Evolutionary conservation across 2,888 invertebrate species (phyloP), one percentile per base, ranked within the genome.

Genomic region (Conchocele bisecta): DNA sequence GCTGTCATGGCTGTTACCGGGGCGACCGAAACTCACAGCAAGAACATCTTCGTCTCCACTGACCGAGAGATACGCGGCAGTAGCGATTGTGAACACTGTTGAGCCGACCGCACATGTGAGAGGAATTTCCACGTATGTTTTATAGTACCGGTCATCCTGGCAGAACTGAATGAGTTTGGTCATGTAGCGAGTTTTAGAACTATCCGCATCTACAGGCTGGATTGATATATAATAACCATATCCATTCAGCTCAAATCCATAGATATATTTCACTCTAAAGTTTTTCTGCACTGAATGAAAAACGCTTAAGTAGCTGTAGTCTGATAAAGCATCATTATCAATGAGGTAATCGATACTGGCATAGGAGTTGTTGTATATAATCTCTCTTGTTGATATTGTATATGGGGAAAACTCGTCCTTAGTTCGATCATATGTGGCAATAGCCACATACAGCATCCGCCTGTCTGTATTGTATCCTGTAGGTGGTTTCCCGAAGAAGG

Each of bases 51-150:
- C 41, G 22, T 61, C 54, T 1, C 53, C 60, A 15, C 54, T 33
- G 6, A 44, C 15, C 0, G 46, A 24, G 9, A 79, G 31, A 26
- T 70, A 64, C 3, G 83, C 83, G 6, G 81, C 64, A 1, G 71
- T 73, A 6, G 79, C 83, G 15, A 74, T 41, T 26, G 79, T 80
- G 51, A 75, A 86, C 29, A 53, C 31, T 15, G 26, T 51, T 29
- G 28, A 60, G 20, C 59, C 63, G 1, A 44, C 46, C 15, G 64
- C 46, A 65, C 89, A 89, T 7, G 51, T 44, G 17, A 91, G 65
- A 3, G 86, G 81, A n/a, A 89, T 75, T 69, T 91, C 91, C 15
- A 88, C 82, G 75, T 91, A 91, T 0, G 91, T 90, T 39, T 83
- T 78, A 53, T 87, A 88, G 6, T 75, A 58, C 2, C 42, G 31